Conservation (phyloP, 2,888 invertebrate genomes). For the Synanthedon tipuliformis region DNA sequence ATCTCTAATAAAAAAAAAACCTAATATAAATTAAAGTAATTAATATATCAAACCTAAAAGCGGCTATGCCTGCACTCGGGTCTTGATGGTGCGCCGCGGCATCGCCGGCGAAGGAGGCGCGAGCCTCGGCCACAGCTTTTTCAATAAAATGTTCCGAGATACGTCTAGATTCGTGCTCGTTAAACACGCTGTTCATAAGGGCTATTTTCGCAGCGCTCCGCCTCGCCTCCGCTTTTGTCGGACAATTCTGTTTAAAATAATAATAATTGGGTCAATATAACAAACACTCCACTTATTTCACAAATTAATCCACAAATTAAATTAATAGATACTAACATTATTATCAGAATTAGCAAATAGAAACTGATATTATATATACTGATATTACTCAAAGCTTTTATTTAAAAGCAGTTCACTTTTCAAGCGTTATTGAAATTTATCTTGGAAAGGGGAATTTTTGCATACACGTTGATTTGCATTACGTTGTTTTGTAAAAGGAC, state of each 20-base stretch:
- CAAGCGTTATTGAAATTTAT: too few species aligned
- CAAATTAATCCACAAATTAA: not conserved
- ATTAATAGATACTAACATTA: too few species aligned
- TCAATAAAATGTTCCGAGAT: conserved; percentile 95
- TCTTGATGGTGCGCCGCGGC: conserved; percentile 73
- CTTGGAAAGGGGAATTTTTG: too few species aligned
- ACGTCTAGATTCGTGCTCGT: conserved; percentile 92
- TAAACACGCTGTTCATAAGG: conserved; percentile 96
- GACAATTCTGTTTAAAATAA: conserved; percentile 79
- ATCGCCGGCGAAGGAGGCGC: conserved; percentile 82
- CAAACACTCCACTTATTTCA: not conserved
- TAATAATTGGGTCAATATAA: not conserved
- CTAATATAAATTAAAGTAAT: too few species aligned
- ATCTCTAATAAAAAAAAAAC: too few species aligned
- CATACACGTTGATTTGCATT: too few species aligned
- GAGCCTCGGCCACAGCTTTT: conserved; percentile 92
- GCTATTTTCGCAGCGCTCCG: conserved; percentile 96
- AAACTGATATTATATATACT: too few species aligned
- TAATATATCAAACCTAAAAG: conserved; percentile 63
- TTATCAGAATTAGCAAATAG: too few species aligned
- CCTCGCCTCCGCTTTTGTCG: conserved; percentile 94
- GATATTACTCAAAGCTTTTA: too few species aligned
- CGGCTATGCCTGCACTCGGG: conserved; percentile 78
- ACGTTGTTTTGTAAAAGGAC: too few species aligned
- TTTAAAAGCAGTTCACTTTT: too few species aligned